phyloP scores from a whole-genome alignment of 2,888 invertebrate genomes.

The Diaprepes abbreviatus region DNA sequence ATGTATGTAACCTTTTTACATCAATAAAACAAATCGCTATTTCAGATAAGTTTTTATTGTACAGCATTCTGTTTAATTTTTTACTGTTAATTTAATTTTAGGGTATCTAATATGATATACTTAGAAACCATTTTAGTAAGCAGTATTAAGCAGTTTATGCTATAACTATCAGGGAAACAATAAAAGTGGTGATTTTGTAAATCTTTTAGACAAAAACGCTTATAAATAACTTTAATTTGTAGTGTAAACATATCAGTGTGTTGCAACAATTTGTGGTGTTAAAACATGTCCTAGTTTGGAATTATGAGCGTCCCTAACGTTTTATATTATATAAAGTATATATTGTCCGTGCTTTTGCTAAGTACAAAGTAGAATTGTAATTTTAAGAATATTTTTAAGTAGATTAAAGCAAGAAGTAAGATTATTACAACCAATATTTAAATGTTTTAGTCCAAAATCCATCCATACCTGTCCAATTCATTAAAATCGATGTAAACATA shows the following conservation, averaged over 20 bases:
- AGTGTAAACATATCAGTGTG: constrained; percentile 29
- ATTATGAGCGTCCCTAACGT: constrained; percentile 20
- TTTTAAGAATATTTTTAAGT: constrained; percentile 9
- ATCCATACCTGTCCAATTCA: no score
- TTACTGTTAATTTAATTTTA: no score
- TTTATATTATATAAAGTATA: constrained; percentile 13
- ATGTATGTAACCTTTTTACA: no score
- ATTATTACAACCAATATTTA: no score
- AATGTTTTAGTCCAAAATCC: no score
- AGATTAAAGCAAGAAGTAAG: no score
- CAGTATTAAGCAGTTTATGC: constrained; percentile 29
- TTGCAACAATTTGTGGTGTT: constrained; percentile 19
- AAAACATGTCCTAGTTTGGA: constrained; percentile 14
- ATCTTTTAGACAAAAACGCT: constrained; percentile 12
- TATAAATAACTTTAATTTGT: constrained; percentile 12
- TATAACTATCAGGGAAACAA: constrained; percentile 21
- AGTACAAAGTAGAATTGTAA: constrained; percentile 35
- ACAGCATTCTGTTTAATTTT: no score
- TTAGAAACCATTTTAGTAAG: constrained; percentile 7
- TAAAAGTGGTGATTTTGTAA: constrained; percentile 2
- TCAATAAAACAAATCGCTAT: no score
- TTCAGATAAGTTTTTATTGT: no score
- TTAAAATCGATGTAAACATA: no score
- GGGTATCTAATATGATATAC: no score
- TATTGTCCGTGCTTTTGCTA: constrained; percentile 26